Base-by-base conservation (phyloP, 2,888 invertebrate species). In the Pogonocherus hispidulus region DNA sequence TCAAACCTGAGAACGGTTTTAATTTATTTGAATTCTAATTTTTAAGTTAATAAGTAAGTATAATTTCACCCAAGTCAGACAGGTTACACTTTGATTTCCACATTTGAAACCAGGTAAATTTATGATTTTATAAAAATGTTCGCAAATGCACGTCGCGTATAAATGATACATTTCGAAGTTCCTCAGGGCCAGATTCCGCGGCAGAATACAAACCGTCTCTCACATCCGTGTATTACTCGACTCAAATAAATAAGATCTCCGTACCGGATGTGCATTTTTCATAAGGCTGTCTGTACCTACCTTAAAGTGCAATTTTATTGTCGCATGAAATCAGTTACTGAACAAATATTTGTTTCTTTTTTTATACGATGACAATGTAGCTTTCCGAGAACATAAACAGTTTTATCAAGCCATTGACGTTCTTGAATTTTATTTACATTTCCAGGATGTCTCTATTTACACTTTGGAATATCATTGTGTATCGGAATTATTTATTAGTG, bases 151-250 rank as follows among this genome's bases (percentile, higher is more conserved):
- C 16, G 49, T 55, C 56, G 56, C 64, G 56, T 65, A 56, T 65
- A 49, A 65, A 49, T 65, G 64, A 65, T 65, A 65, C 64, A 37
- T 49, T 65, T 65, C 11, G n/a, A 63, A 63, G 37, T 65, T 56
- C 49, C 49, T 57, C 57, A 23, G 46, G 63, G 64, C 56, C 47
- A 57, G 49, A 65, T 37, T 65, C 47, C 56, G 47, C 46, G 19
- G 32, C 49, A 19, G 64, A 65, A 65, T 56, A 65, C 47, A 65
- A 65, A 65, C 56, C 51, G 56, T 11, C 47, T 35, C 46, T 22
- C 35, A 55, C 22, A 64, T 64, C 49, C 64, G 46, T 49, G 41
- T 18, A 49, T 27, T 27, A 44, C 54, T 47, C 32, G 55, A 55
- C 47, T 65, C 32, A 65, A 49, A 65, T 64, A 55, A 63, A 55